A percentile compares a stretch with the other conserved stretches of the same genome.
Evolutionary conservation across 1,140 invertebrate species (phyloP).

Genomic region (Euschistus heros): DNA sequence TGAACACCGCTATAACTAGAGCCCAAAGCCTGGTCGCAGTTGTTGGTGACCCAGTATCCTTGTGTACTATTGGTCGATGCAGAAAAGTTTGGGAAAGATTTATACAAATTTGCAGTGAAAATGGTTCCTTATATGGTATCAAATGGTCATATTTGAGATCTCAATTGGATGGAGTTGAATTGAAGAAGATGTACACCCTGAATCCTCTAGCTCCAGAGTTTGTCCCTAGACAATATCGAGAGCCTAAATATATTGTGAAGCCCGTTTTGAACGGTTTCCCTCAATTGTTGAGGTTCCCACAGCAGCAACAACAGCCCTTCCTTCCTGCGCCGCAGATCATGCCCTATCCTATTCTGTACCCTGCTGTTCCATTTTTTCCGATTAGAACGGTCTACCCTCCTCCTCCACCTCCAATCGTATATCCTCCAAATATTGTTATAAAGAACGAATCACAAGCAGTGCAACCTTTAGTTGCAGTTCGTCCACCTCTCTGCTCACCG

Average conservation of each 20-base stretch:
- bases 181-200: slow-evolving; percentile 60
- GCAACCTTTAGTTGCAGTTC: neutral
- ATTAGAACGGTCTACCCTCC: slow-evolving; percentile 17
- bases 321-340: neutral
- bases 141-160: slow-evolving; percentile 53
- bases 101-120: slow-evolving; percentile 58
- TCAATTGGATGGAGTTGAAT: slow-evolving; percentile 59
- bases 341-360: slow-evolving; percentile 5
- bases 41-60: slow-evolving; percentile 74
- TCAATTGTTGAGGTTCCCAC: neutral
- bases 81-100: slow-evolving; percentile 72
- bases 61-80: slow-evolving; percentile 74
- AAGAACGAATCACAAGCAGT: neutral
- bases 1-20: slow-evolving; percentile 79
- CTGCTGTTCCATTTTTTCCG: slow-evolving; percentile 13
- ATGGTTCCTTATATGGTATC: slow-evolving; percentile 65
- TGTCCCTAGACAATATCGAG: slow-evolving; percentile 44
- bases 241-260: slow-evolving; percentile 10
- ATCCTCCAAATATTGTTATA: neutral
- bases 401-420: slow-evolving; percentile 11
- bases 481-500: neutral
- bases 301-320: neutral
- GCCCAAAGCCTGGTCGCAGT: slow-evolving; percentile 79
- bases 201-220: slow-evolving; percentile 78
- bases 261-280: neutral